Evolutionary conservation across 2,113 vertebrate genomes (phyloP).

Genomic region (Mustela nigripes): DNA sequence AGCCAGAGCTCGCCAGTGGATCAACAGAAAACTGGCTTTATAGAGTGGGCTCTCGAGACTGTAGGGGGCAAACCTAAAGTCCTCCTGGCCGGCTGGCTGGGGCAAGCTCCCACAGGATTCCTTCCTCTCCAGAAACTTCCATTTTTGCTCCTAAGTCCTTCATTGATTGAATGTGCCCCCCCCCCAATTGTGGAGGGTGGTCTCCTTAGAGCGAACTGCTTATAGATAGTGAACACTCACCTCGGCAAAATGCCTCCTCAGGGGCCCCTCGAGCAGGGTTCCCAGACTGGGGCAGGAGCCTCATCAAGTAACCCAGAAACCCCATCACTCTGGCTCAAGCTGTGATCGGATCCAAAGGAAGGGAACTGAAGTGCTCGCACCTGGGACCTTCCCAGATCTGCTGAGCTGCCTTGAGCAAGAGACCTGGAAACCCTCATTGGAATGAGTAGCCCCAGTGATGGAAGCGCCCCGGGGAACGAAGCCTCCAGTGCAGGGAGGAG

Average conservation of each 20-base stretch:
- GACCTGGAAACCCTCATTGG: background rate
- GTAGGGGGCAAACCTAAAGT: background rate
- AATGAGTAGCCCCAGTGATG: rapidly evolving
- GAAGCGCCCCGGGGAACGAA: background rate
- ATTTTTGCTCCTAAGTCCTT: background rate
- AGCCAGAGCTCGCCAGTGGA: background rate
- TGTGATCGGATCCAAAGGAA: background rate
- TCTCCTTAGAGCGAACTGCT: no score
- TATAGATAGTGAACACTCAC: background rate
- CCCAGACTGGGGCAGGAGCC: background rate
- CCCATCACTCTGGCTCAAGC: background rate
- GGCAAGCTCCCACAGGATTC: rapidly evolving
- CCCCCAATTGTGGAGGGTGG: no score
- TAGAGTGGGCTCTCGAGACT: background rate
- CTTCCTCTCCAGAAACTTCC: background rate
- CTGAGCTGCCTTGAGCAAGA: background rate
- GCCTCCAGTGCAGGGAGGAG: rapidly evolving
- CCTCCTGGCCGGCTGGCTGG: background rate
- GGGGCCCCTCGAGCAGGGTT: no score
- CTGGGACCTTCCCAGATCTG: background rate
- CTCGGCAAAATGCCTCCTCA: background rate
- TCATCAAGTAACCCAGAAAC: background rate
- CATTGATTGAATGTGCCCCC: background rate
- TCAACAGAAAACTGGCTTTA: background rate
- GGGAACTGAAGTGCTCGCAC: background rate